phyloP scores from a whole-genome alignment of 2,888 invertebrate genomes.

The Protula sp. region DNA sequence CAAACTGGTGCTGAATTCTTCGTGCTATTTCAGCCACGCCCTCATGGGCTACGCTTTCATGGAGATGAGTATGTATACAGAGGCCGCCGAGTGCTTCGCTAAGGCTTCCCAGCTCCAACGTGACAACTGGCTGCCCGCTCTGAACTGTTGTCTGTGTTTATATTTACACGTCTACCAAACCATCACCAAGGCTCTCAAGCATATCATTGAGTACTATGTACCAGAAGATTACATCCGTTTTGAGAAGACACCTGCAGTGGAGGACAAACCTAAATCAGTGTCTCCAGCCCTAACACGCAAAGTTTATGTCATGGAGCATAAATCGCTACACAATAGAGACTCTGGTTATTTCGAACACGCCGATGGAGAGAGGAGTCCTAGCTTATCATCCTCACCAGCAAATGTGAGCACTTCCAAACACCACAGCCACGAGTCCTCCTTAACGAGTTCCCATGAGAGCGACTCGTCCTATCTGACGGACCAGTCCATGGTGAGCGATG shows the following conservation, averaged over 20 bases:
- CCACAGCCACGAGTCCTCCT: not conserved
- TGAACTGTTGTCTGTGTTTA: constrained; percentile 44
- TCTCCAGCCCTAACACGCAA: not conserved
- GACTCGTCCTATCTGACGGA: not conserved
- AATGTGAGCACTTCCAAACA: no score
- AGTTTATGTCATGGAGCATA: no score
- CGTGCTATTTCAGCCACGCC: constrained; percentile 29
- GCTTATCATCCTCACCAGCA: no score
- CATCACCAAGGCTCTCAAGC: not conserved
- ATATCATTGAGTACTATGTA: not conserved
- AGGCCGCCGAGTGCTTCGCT: constrained; percentile 42
- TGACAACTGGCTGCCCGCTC: constrained; percentile 38
- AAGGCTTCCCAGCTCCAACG: constrained; percentile 35
- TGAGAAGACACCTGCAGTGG: not conserved
- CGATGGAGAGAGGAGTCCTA: not conserved
- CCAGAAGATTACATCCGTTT: no score
- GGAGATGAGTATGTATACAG: constrained; percentile 42
- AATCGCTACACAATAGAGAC: not conserved
- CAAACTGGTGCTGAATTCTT: constrained; percentile 26
- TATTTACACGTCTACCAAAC: constrained; percentile 19
- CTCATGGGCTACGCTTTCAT: constrained; percentile 47
- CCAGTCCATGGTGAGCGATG: not conserved
- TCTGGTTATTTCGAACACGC: not conserved
- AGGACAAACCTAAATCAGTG: not conserved
- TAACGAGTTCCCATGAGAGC: not conserved